A percentile compares a stretch with the other conserved stretches of the same genome.
These are phyloP conservation scores for Saccopteryx leptura DNA, from an alignment of 2,113 vertebrate species.

Conservation along the genomic window DNA sequence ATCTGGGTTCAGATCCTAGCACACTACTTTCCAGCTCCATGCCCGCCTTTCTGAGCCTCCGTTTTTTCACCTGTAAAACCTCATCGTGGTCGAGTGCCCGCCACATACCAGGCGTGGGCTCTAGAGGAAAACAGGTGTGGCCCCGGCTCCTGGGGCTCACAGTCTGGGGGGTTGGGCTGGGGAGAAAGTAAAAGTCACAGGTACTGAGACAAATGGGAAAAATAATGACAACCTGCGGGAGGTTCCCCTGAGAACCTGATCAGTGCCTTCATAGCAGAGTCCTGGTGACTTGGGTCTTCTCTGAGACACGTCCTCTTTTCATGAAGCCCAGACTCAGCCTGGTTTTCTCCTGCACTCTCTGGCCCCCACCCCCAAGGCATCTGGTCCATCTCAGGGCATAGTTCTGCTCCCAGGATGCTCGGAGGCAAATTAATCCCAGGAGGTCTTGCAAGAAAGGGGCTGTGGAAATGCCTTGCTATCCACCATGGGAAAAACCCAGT, in stretches of 20 bases:
- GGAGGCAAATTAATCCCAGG: background rate
- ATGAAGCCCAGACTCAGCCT: background rate
- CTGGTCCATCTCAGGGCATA: background rate
- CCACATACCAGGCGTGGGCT: accelerated
- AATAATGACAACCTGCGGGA: accelerated
- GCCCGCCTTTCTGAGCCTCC: accelerated
- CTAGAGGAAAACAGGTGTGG: background rate
- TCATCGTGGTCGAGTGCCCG: background rate
- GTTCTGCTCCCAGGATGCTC: background rate
- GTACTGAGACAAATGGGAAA: background rate
- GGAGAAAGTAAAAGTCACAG: background rate
- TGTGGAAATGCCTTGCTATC: background rate
- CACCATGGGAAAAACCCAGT: background rate
- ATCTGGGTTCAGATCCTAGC: background rate
- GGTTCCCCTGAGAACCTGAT: background rate
- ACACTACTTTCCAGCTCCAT: background rate
- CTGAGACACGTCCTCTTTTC: background rate
- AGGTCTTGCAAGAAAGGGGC: background rate
- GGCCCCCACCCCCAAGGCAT: background rate
- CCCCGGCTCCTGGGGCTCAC: background rate
- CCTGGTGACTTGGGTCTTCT: accelerated
- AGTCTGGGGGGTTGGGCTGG: background rate
- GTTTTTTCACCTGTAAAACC: background rate
- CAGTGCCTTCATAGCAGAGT: accelerated
- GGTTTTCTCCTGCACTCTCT: background rate